Conservation (phyloP, 2,888 invertebrate species). For the Emmelina monodactyla region DNA sequence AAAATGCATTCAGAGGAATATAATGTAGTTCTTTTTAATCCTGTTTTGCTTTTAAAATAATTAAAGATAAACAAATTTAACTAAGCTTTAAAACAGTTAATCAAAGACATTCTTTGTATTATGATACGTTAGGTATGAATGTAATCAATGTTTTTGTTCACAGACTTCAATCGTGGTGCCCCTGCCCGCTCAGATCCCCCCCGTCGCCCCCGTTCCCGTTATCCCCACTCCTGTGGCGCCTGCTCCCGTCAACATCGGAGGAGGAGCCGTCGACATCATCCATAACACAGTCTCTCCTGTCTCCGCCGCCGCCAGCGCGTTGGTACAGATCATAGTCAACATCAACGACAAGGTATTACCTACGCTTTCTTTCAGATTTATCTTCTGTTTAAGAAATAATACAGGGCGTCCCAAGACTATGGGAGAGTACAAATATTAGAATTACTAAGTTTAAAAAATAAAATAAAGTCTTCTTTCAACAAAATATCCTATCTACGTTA, state of each 20-base stretch:
- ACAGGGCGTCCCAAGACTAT: too few species aligned
- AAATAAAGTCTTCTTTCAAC: too few species aligned
- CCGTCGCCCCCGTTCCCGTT: background rate
- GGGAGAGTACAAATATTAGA: background rate
- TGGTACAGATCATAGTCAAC: constrained; percentile 34
- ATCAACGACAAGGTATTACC: constrained; percentile 18
- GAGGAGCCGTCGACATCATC: background rate
- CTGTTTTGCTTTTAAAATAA: too few species aligned
- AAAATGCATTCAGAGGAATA: too few species aligned
- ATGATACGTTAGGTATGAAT: too few species aligned
- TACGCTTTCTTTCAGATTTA: background rate
- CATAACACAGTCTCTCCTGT: background rate
- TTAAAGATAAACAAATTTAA: too few species aligned
- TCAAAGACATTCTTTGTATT: too few species aligned
- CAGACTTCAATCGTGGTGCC: constrained; percentile 20
- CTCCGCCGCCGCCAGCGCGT: constrained; percentile 21
- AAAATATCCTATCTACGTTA: too few species aligned
- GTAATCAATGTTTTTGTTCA: constrained; percentile 4
- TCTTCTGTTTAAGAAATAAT: too few species aligned
- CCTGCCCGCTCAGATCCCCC: background rate
- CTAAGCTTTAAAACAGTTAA: too few species aligned
- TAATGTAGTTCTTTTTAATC: too few species aligned
- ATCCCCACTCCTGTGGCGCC: constrained; percentile 11
- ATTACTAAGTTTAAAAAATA: too few species aligned
- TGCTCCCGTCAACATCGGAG: background rate